Conservation (phyloP, 2,797 vertebrate species). For the Phoeniculus purpureus region DNA sequence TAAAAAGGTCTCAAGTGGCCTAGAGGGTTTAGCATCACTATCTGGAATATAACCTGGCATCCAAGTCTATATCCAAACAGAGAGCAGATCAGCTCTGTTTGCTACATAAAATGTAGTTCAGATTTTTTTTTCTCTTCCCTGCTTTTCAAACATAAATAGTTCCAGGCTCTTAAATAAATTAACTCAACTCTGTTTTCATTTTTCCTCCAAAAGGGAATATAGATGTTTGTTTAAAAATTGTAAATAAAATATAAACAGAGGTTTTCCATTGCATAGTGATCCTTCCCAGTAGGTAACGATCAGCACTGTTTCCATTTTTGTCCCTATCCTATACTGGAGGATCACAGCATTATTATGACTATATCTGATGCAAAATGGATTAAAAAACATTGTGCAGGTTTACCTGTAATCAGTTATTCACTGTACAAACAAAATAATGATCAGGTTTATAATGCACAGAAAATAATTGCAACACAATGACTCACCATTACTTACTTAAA, state of each 20-base stretch:
- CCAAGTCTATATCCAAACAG: slow-evolving; percentile 28
- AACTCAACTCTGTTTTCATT: slow-evolving; percentile 16
- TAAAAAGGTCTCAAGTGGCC: slow-evolving; percentile 33
- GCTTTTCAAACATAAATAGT: slow-evolving; percentile 33
- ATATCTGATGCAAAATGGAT: background rate
- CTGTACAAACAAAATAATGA: background rate
- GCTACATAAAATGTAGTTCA: slow-evolving; percentile 32
- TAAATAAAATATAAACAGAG: slow-evolving; percentile 40
- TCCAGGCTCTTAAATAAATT: slow-evolving; percentile 54
- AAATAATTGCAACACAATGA: background rate
- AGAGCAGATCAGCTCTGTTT: slow-evolving; percentile 61
- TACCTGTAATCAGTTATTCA: background rate
- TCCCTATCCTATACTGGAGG: background rate
- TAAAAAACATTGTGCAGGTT: background rate
- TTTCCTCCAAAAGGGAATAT: slow-evolving; percentile 26
- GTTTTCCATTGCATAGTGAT: slow-evolving; percentile 10
- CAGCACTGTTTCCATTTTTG: background rate
- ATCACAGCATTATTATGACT: background rate
- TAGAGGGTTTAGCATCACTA: slow-evolving; percentile 27
- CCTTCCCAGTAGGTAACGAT: background rate
- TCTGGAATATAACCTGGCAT: slow-evolving; percentile 60
- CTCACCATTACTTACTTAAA: background rate
- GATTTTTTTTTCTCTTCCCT: slow-evolving; percentile 13
- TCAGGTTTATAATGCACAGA: background rate
- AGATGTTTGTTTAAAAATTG: slow-evolving; percentile 40